phyloP scores from a whole-genome alignment of 2,113 vertebrate species.

The Myxocyprinus asiaticus region DNA sequence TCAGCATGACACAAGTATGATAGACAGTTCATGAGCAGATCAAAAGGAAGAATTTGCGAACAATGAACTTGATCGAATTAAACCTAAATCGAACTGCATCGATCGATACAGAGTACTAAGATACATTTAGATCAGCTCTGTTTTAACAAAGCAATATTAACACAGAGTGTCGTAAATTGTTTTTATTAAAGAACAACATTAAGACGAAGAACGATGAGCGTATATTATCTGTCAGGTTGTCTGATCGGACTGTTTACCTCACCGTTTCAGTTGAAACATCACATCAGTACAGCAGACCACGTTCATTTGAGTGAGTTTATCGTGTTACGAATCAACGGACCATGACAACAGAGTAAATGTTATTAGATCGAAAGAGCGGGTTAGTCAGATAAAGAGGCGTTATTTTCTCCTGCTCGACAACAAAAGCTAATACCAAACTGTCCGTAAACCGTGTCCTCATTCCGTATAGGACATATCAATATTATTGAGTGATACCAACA shows the following conservation, averaged over 20 bases:
- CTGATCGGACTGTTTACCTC: not conserved
- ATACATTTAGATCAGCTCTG: not conserved
- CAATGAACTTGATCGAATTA: not conserved
- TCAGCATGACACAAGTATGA: no score
- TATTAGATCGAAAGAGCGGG: constrained; percentile 4
- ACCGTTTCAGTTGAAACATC: not conserved
- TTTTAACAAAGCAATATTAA: not conserved
- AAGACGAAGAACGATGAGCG: not conserved
- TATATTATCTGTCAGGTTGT: not conserved
- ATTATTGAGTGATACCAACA: not conserved
- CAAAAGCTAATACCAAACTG: not conserved
- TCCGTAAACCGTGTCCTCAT: not conserved
- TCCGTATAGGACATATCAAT: not conserved
- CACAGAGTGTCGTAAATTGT: no score
- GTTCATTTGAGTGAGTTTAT: not conserved
- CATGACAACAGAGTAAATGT: not conserved
- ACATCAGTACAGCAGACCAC: not conserved
- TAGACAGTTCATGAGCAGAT: no score
- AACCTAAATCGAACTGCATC: not conserved
- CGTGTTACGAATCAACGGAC: not conserved
- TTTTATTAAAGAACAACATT: not conserved
- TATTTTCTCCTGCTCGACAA: constrained; percentile 7
- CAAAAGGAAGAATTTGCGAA: no score
- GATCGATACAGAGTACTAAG: not conserved
- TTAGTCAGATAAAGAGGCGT: not conserved